These are phyloP conservation scores for Pterobdella sp. DNA, from an alignment of 2,888 invertebrate genomes.

Conservation along the genomic window DNA sequence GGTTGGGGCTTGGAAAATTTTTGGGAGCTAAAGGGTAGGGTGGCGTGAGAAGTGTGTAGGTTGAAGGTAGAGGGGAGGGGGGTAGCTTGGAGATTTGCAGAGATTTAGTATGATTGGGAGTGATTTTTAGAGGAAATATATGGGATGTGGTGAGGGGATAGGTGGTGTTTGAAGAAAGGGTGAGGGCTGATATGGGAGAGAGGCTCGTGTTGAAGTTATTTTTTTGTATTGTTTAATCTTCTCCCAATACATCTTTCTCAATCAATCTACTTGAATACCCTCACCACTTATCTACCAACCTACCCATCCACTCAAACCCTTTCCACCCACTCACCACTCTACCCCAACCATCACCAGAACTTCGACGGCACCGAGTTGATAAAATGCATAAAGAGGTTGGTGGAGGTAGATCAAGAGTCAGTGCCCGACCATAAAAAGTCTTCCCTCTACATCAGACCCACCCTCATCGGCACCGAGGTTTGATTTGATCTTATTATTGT, in stretches of 20 bases:
- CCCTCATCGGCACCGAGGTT: conserved; percentile 92
- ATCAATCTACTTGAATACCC: no score
- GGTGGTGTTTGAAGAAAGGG: background rate
- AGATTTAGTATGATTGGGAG: background rate
- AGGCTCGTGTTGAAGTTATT: background rate
- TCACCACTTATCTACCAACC: no score
- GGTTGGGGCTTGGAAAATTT: no score
- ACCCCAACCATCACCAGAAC: no score
- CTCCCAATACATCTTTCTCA: background rate
- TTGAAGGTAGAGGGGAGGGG: background rate
- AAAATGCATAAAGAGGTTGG: conserved; percentile 71
- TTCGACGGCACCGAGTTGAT: conserved; percentile 80
- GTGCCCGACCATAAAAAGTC: conserved; percentile 76
- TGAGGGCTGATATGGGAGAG: background rate
- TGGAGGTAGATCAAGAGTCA: conserved; percentile 92
- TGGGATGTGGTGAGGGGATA: background rate
- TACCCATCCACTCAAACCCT: no score
- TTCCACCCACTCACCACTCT: no score
- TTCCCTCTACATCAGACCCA: conserved; percentile 89
- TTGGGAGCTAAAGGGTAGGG: no score
- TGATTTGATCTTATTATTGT: conserved; percentile 46
- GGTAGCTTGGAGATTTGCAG: background rate
- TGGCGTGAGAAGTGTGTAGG: no score
- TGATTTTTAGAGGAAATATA: background rate
- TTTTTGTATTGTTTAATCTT: background rate